A percentile compares a stretch with the other conserved stretches of the same genome.
Evolutionary conservation across 2,113 vertebrate genomes (phyloP).

Genomic region (Ceratotherium simum): DNA sequence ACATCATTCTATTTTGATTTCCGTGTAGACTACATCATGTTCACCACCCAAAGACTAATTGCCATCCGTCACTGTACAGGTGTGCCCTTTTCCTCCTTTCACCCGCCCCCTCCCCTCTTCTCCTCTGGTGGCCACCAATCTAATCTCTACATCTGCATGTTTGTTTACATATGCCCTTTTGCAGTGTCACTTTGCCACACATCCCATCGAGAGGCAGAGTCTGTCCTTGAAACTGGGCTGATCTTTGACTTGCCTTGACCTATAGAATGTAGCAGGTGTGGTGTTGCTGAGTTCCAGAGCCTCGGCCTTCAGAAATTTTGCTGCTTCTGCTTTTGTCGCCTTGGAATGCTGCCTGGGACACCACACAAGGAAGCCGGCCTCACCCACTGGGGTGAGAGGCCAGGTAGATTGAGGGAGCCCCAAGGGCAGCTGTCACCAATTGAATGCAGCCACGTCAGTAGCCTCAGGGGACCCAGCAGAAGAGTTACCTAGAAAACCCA

Average conservation of each 20-base stretch:
- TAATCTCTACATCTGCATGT: too few relatives aligned
- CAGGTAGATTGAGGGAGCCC: not conserved
- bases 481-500: not conserved
- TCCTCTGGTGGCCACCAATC: too few relatives aligned
- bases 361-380: not conserved
- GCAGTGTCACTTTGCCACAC: not conserved
- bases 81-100: too few relatives aligned
- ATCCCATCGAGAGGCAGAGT: not conserved
- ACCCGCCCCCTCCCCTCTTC: too few relatives aligned
- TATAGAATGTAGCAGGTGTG: fast-evolving
- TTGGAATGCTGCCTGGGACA: not conserved
- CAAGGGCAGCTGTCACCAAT: not conserved
- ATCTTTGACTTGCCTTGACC: not conserved
- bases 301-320: fast-evolving
- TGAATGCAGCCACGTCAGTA: not conserved
- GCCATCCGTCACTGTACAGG: too few relatives aligned
- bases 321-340: not conserved
- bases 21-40: too few relatives aligned
- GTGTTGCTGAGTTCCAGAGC: not conserved
- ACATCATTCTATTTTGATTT: too few relatives aligned
- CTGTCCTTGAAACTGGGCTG: not conserved
- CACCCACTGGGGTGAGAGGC: not conserved
- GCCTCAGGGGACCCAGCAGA: not conserved
- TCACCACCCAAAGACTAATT: too few relatives aligned
- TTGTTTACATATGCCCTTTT: too few relatives aligned